A percentile compares a stretch with the other conserved stretches of the same genome.
Conservation (phyloP, 1,140 invertebrate genomes). For the Eumeta japonica region DNA sequence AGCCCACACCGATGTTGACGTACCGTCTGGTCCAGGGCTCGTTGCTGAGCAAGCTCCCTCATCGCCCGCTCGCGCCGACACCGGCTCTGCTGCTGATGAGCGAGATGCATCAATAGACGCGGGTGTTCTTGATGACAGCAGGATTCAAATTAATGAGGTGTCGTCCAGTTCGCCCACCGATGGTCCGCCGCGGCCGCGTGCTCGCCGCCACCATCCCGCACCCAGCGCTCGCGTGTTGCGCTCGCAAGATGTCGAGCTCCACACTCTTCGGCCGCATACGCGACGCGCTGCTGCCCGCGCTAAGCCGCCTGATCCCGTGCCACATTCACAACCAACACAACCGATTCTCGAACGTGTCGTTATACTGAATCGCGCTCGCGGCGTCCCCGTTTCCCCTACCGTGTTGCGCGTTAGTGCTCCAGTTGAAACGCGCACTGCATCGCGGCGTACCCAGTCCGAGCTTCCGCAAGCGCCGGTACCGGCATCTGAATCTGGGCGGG, state of each 20-base stretch:
- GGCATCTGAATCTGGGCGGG: constrained; percentile 13
- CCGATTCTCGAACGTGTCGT: constrained; percentile 25
- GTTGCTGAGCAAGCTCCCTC: constrained; percentile 9
- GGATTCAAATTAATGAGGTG: constrained; percentile 63
- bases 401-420: background rate
- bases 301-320: constrained; percentile 4
- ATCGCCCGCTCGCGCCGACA: background rate
- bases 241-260: constrained; percentile 36
- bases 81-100: background rate
- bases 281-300: constrained; percentile 21
- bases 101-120: constrained; percentile 4
- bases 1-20: constrained; percentile 20
- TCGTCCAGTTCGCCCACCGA: constrained; percentile 57
- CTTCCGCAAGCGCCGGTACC: constrained; percentile 5
- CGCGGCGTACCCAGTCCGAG: constrained; percentile 7
- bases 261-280: constrained; percentile 29
- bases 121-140: constrained; percentile 28
- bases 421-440: constrained; percentile 3
- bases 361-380: constrained; percentile 21
- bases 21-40: constrained; percentile 11
- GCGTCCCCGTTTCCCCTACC: background rate
- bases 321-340: constrained; percentile 4
- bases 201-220: constrained; percentile 15
- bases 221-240: constrained; percentile 39
- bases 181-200: constrained; percentile 27